phyloP scores from a whole-genome alignment of 2,888 invertebrate genomes.

The Neuroscelio doddi region DNA sequence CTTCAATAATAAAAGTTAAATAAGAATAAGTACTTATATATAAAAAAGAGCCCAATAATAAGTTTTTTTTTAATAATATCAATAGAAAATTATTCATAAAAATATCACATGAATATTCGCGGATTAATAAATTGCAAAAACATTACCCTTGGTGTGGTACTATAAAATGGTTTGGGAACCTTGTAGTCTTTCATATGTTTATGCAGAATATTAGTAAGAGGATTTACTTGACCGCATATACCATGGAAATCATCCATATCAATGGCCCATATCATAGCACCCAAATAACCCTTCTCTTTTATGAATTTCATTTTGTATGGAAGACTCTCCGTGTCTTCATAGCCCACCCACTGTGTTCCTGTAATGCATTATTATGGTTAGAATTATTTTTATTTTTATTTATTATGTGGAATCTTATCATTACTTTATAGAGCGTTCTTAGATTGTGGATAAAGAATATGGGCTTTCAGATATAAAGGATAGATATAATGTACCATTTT shows the following conservation, averaged over 20 bases:
- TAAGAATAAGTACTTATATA: too few species aligned
- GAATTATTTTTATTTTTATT: neutral
- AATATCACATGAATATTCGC: too few species aligned
- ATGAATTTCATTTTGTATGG: slow-evolving; percentile 94
- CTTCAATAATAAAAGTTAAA: neutral
- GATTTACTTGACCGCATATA: slow-evolving; percentile 84
- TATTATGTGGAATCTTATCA: too few species aligned
- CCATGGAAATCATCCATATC: slow-evolving; percentile 94
- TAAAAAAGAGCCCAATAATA: too few species aligned
- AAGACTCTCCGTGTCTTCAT: slow-evolving; percentile 86
- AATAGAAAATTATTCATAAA: too few species aligned
- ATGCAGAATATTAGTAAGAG: slow-evolving; percentile 82
- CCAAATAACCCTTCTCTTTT: slow-evolving; percentile 85
- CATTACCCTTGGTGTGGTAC: slow-evolving; percentile 80
- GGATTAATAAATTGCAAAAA: slow-evolving; percentile 6
- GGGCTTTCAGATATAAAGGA: neutral
- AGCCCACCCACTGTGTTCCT: slow-evolving; percentile 92
- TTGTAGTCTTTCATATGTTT: slow-evolving; percentile 78
- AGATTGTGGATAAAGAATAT: too few species aligned
- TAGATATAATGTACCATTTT: neutral
- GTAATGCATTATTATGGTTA: slow-evolving; percentile 8
- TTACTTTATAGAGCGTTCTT: too few species aligned
- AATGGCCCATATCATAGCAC: slow-evolving; percentile 94
- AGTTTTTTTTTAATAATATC: too few species aligned
- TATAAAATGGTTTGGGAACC: slow-evolving; percentile 80